Base-by-base conservation (phyloP, 64 coral and sea anemone genomes). In the Dendrophyllia cribrosa region DNA sequence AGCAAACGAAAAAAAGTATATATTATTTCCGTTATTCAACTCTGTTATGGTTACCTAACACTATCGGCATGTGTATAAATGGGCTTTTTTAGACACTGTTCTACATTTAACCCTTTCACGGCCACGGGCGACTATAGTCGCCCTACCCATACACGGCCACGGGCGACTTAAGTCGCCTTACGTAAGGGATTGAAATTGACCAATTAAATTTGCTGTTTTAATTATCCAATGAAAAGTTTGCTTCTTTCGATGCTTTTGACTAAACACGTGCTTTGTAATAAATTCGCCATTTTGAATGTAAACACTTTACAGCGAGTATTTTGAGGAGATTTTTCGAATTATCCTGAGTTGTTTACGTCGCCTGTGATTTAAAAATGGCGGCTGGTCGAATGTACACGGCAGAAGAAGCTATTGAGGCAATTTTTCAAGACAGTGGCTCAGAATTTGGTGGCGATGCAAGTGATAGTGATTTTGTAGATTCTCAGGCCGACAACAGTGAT, bases 371-470 rank as follows among this genome's bases (percentile, higher is more conserved):
- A 22, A 69, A 23, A 69, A 69, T 21, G 66, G 66, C 66, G n/a
- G 66, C 66, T 69, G 3, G 66, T 69, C 20, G 66, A 22, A 22
- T 9, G 4, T 69, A 69, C 20, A 69, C 66, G 10, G 20, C 66
- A 69, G 62, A 65, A 13, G 66, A 69, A 69, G 66, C 25, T 69
- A 22, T 22, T 23, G 20, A 69, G 19, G 66, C 66, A 6, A 69
- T 69, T 69, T 69, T 69, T 69, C 66, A 69, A 69, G 66, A 69
- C 66, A 69, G 66, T 69, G 66, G 66, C 1, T 69, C n/a, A 23
- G 66, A 69, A 69, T 69, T 69, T 69, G 66, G 20, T 69, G 16
- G 66, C 19, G n/a, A 69, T 69, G 66, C 20, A 22, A 24, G 66
- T 69, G 15, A 8, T 17, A 63, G 7, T 63, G 66, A 69, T 69